A percentile compares a stretch with the other conserved stretches of the same genome.
Conservation (phyloP, 2,888 invertebrate genomes). For the Malthinus seriepunctatus region DNA sequence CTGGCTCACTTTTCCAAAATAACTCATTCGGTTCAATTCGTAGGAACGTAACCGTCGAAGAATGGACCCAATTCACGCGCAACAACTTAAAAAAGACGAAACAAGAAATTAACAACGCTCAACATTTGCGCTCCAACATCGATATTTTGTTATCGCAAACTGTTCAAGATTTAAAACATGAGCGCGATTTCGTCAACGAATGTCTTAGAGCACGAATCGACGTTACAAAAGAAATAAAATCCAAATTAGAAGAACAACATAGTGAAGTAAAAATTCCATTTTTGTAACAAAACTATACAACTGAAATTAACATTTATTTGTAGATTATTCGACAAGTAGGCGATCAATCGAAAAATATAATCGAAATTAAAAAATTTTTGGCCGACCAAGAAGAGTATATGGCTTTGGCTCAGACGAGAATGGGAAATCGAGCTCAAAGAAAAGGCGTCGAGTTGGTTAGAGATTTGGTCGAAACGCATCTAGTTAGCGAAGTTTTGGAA, state of each 20-base stretch:
- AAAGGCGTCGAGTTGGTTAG: constrained; percentile 81
- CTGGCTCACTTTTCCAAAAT: neutral
- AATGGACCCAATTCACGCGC: constrained; percentile 75
- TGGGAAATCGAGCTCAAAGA: constrained; percentile 79
- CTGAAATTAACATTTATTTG: neutral
- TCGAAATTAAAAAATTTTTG: constrained; percentile 74
- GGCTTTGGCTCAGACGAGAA: constrained; percentile 81
- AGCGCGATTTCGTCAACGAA: constrained; percentile 75
- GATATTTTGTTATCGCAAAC: constrained; percentile 82
- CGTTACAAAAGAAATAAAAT: constrained; percentile 78
- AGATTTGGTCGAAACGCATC: constrained; percentile 76
- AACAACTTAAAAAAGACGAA: constrained; percentile 71
- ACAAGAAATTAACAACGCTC: constrained; percentile 74
- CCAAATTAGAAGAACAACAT: constrained; percentile 82
- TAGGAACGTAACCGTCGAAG: constrained; percentile 63
- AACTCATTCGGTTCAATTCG: constrained; percentile 1
- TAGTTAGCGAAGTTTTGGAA: constrained; percentile 73
- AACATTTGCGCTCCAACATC: constrained; percentile 74
- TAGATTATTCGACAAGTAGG: constrained; percentile 67
- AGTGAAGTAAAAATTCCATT: constrained; percentile 54
- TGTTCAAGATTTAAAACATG: constrained; percentile 76
- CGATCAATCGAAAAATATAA: constrained; percentile 79
- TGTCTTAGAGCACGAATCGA: constrained; percentile 76
- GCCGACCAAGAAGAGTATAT: constrained; percentile 81
- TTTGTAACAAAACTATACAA: no score